Evolutionary conservation across 2,113 vertebrate species (phyloP).

Genomic region (human (Homo sapiens)): GRCh38 chr14:91367001-91367500

Average conservation of each 20-base stretch:
- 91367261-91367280: neutral
- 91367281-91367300: neutral
- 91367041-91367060: neutral
- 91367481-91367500: too few relatives aligned
- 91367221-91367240: neutral
- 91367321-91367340: neutral
- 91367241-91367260: neutral
- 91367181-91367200: neutral
- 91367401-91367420: neutral
- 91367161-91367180: neutral
- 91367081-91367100: neutral
- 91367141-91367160: neutral
- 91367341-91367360: neutral
- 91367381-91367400: neutral
- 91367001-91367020: neutral
- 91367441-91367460: too few relatives aligned
- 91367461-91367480: too few relatives aligned
- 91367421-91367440: accelerated
- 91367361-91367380: too few relatives aligned
- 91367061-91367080: neutral
- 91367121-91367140: neutral
- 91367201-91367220: neutral
- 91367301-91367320: neutral
- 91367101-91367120: neutral
- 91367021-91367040: neutral